These are phyloP conservation scores for Lucilia sericata DNA, from an alignment of 1,140 invertebrate species.

Conservation along the genomic window DNA sequence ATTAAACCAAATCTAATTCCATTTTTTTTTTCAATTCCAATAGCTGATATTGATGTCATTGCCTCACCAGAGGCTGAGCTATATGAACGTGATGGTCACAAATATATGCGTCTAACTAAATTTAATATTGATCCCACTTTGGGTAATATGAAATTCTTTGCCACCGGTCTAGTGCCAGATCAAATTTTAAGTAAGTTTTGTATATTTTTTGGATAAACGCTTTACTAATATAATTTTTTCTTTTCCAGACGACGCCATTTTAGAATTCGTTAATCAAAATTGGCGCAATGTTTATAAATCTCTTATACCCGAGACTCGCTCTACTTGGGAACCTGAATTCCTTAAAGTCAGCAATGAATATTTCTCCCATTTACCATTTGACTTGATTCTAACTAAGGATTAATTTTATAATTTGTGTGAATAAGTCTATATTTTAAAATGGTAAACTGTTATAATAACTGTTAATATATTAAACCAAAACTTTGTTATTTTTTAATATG, in stretches of 20 bases:
- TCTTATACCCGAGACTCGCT: conserved; percentile 58
- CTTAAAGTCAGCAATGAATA: conserved; percentile 61
- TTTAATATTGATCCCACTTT: conserved; percentile 60
- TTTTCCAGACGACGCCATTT: conserved; percentile 56
- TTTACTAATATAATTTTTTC: conserved; percentile 17
- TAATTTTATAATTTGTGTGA: not conserved
- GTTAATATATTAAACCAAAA: too few species aligned
- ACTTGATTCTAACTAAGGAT: conserved; percentile 39
- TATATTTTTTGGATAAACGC: not conserved
- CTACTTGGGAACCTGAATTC: conserved; percentile 58
- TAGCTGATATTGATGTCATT: conserved; percentile 57
- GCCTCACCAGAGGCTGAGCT: conserved; percentile 57
- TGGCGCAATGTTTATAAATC: conserved; percentile 60
- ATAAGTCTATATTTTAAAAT: too few species aligned
- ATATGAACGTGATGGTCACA: conserved; percentile 60
- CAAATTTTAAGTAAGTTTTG: conserved; percentile 58
- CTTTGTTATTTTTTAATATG: too few species aligned
- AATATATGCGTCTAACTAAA: conserved; percentile 57
- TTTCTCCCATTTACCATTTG: conserved; percentile 60
- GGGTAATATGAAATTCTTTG: conserved; percentile 61
- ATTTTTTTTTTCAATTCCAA: conserved; percentile 39
- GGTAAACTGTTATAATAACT: too few species aligned
- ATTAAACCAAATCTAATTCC: not conserved
- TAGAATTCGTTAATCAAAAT: conserved; percentile 64
- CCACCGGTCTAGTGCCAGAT: conserved; percentile 62